phyloP scores from a whole-genome alignment of 1,140 invertebrate species.

The Aphelinus atriplicis region DNA sequence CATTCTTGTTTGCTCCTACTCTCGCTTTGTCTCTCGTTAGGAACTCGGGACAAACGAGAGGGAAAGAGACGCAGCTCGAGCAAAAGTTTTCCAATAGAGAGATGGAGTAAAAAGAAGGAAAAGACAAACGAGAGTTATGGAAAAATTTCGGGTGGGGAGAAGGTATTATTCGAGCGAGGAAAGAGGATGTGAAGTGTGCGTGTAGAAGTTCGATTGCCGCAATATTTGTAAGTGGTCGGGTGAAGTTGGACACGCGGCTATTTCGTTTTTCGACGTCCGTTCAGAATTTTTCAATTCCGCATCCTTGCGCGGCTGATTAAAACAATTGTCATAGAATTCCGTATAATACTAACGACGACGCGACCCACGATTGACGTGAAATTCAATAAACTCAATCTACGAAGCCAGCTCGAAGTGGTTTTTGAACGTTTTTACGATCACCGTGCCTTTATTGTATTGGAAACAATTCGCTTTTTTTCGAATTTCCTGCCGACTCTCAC shows the following conservation, averaged over 20 bases:
- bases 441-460: too few species aligned
- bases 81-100: constrained; percentile 34
- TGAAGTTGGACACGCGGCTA: background rate
- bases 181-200: background rate
- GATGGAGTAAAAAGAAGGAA: background rate
- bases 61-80: background rate
- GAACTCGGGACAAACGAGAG: constrained; percentile 8
- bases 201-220: constrained; percentile 11
- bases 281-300: too few species aligned
- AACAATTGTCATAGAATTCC: too few species aligned
- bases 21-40: constrained; percentile 2
- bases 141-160: constrained; percentile 5
- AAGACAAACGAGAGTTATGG: background rate
- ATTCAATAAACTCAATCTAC: too few species aligned
- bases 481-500: too few species aligned
- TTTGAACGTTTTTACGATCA: too few species aligned
- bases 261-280: background rate
- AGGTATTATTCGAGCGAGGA: constrained; percentile 45
- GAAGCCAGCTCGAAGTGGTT: too few species aligned
- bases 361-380: too few species aligned
- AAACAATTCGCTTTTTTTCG: too few species aligned
- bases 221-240: constrained; percentile 25
- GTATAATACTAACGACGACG: too few species aligned
- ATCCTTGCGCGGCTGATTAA: too few species aligned
- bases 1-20: background rate